These are phyloP conservation scores for Callithrix jacchus DNA, from an alignment of 2,113 vertebrate species.

Conservation along the genomic window DNA sequence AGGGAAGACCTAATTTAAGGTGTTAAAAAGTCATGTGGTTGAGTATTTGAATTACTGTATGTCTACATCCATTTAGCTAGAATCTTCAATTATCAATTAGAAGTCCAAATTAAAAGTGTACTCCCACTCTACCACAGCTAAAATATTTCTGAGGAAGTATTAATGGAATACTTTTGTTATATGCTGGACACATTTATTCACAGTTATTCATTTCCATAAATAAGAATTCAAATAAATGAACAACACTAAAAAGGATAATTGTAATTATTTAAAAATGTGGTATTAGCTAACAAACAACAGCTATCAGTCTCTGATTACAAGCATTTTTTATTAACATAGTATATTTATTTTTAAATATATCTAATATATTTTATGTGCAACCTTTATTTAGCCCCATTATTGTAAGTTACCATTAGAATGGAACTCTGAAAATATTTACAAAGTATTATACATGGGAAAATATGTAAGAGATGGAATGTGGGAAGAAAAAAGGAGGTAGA, in stretches of 20 bases:
- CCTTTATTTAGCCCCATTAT: neutral
- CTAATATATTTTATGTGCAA: conserved; percentile 24
- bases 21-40: conserved; percentile 50
- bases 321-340: neutral
- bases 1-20: conserved; percentile 62
- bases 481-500: neutral
- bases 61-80: conserved; percentile 62
- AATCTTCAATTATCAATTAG: conserved; percentile 63
- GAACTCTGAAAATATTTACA: conserved; percentile 27
- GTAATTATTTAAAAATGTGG: conserved; percentile 16
- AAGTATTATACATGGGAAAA: neutral
- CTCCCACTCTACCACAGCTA: neutral
- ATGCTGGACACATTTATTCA: conserved; percentile 22
- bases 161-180: conserved; percentile 63
- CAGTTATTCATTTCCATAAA: conserved; percentile 15
- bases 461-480: neutral
- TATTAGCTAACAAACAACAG: neutral
- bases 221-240: conserved; percentile 45
- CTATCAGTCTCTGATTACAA: neutral
- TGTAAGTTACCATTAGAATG: neutral
- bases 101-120: conserved; percentile 64
- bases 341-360: conserved; percentile 19
- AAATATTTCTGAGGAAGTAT: conserved; percentile 58
- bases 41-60: conserved; percentile 59
- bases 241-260: neutral